Evolutionary conservation across 2,888 invertebrate species (phyloP), one percentile per base, ranked within the genome.

Genomic region (Pharmacophagus antenor): DNA sequence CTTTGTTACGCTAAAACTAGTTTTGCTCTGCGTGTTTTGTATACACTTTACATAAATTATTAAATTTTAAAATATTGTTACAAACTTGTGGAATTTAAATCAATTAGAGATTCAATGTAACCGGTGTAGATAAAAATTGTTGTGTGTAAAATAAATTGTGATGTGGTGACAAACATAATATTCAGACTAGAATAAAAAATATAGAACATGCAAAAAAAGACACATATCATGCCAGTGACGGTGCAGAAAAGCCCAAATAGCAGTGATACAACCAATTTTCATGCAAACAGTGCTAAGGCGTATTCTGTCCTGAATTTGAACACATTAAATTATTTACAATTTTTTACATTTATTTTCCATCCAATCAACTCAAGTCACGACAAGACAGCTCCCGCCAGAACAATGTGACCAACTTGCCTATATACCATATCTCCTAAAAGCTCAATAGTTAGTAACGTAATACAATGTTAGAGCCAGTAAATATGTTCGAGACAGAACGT

Each of bases 381-480:
- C 63, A 79, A 82, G 82, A 84, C 82, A 84, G 81, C 72, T 70
- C 78, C 77, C 83, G 80, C 82, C 82, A 76, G 67, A 73, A 72
- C 72, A 57, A 57, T 60, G 62, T 57, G 50, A 67, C 69, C 74
- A 77, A 74, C 73, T 79, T 75, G 87, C 85, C 85, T 86, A 88
- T 76, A 81, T 87, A 88, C 84, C 78, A 74, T 37, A 37, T 78
- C 73, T 81, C 76, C 78, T 70, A 79, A 68, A 84, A 86, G 84
- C 84, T 74, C 71, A 73, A 65, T 74, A 67, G 76, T 88, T 88
- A 88, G 83, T 85, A 79, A 74, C 70, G 80, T 80, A 75, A 73
- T 73, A 78, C 73, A 74, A 74, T 69, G 73, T 79, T 80, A 82
- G 78, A 51, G 73, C 77, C 77, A 77, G 78, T 75, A 75, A 76